Percentiles rank a stretch among this genome's conserved stretches.
phyloP scores from a whole-genome alignment of 2,888 invertebrate genomes.

The Protonemura montana region DNA sequence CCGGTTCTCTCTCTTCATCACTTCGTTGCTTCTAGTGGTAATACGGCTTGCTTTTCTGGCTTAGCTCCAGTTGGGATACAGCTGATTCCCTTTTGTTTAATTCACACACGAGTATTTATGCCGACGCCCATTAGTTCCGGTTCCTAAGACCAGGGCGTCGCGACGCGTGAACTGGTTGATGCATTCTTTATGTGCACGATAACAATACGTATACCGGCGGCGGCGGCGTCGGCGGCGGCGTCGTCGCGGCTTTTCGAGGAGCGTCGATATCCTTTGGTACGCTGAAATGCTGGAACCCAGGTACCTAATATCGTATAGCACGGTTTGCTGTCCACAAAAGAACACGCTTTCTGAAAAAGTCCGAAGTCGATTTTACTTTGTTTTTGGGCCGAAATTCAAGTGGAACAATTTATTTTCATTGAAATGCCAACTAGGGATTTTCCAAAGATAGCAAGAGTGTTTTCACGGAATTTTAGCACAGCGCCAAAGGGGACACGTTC shows the following conservation, averaged over 20 bases:
- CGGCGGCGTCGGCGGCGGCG: background rate
- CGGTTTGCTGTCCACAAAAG: too few relatives aligned
- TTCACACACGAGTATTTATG: conserved; percentile 40
- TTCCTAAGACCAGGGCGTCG: conserved; percentile 35
- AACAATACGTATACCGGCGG: background rate
- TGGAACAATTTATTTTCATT: too few relatives aligned
- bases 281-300: too few relatives aligned
- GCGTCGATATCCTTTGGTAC: too few relatives aligned
- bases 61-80: conserved; percentile 33
- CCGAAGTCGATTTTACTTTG: too few relatives aligned
- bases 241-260: background rate
- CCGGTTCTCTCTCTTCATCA: background rate
- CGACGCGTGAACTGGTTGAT: conserved; percentile 25
- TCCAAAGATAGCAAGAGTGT: too few relatives aligned
- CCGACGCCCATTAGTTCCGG: conserved; percentile 36
- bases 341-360: too few relatives aligned
- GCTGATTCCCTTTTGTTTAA: conserved; percentile 42
- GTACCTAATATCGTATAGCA: too few relatives aligned
- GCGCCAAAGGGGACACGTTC: too few relatives aligned
- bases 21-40: background rate
- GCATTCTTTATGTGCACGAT: background rate
- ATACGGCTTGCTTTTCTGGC: conserved; percentile 25
- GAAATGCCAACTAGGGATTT: too few relatives aligned
- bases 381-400: too few relatives aligned
- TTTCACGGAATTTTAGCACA: too few relatives aligned